phyloP scores from a whole-genome alignment of 1,140 invertebrate genomes.

The Drosophila pruinosa region DNA sequence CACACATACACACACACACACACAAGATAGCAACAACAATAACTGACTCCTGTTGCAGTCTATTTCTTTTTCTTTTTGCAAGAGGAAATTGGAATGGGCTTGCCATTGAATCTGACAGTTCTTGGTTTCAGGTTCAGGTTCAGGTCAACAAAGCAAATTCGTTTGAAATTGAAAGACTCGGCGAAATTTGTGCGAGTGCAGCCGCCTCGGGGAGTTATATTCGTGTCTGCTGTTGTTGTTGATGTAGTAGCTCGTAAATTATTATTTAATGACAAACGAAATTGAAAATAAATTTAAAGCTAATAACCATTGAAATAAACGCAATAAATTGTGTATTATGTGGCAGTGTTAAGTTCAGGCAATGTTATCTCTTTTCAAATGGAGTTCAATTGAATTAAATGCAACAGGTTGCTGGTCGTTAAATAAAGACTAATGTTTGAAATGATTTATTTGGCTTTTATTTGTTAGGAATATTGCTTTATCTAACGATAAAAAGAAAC shows the following conservation, averaged over 20 bases:
- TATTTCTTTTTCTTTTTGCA: background rate
- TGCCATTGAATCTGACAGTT: slow-evolving; percentile 13
- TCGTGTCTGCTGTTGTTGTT: slow-evolving; percentile 14
- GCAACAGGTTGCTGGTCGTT: slow-evolving; percentile 3
- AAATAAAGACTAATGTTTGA: background rate
- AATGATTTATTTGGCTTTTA: background rate
- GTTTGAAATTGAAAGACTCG: slow-evolving; percentile 64
- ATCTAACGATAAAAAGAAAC: background rate
- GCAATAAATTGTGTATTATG: slow-evolving; percentile 32
- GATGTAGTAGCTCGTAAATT: slow-evolving; percentile 64
- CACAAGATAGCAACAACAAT: slow-evolving; percentile 42
- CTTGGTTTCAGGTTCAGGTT: slow-evolving; percentile 41
- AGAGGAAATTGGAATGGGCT: background rate
- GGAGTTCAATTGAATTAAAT: slow-evolving; percentile 27
- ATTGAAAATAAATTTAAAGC: slow-evolving; percentile 78
- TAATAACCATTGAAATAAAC: slow-evolving; percentile 69
- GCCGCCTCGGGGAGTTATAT: slow-evolving; percentile 47
- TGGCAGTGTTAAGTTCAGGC: background rate
- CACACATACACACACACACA: background rate
- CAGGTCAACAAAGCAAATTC: slow-evolving; percentile 70
- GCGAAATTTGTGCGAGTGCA: slow-evolving; percentile 29
- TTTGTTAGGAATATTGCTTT: background rate
- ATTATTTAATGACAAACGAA: slow-evolving; percentile 78
- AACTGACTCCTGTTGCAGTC: slow-evolving; percentile 28
- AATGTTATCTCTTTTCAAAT: slow-evolving; percentile 1